A percentile compares a stretch with the other conserved stretches of the same genome.
Conservation (phyloP, 1,140 invertebrate genomes). For the Brachionus paranguensis region DNA sequence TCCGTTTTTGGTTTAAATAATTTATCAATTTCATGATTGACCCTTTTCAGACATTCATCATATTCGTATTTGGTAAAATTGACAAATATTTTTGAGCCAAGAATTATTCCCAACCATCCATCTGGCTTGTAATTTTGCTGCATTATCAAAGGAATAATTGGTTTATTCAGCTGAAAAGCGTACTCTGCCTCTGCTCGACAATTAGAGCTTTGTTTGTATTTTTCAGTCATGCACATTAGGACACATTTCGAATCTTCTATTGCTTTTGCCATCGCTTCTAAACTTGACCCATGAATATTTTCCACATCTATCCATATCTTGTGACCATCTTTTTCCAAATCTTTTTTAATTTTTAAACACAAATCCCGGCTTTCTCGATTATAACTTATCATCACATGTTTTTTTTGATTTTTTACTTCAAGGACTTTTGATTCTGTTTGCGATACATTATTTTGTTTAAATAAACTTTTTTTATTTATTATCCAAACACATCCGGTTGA, state of each 20-base stretch:
- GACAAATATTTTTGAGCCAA: conserved; percentile 48
- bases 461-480: not conserved
- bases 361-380: conserved; percentile 16
- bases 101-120: conserved; percentile 51
- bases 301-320: conserved; percentile 44
- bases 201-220: conserved; percentile 51
- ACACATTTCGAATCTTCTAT: conserved; percentile 51
- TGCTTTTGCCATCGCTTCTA: conserved; percentile 54
- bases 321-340: not conserved
- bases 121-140: conserved; percentile 46
- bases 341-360: conserved; percentile 2
- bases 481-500: not conserved
- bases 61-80: conserved; percentile 42
- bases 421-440: not conserved
- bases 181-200: conserved; percentile 52
- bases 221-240: conserved; percentile 51
- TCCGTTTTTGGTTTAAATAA: not conserved
- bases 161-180: conserved; percentile 46
- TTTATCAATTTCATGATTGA: not conserved
- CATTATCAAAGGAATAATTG: conserved; percentile 49
- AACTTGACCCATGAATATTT: conserved; percentile 44
- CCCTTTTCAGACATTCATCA: not conserved
- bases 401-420: not conserved
- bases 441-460: not conserved
- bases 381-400: conserved; percentile 37